Conservation (phyloP, 2,797 vertebrate species). For the Enteromius treurensis region DNA sequence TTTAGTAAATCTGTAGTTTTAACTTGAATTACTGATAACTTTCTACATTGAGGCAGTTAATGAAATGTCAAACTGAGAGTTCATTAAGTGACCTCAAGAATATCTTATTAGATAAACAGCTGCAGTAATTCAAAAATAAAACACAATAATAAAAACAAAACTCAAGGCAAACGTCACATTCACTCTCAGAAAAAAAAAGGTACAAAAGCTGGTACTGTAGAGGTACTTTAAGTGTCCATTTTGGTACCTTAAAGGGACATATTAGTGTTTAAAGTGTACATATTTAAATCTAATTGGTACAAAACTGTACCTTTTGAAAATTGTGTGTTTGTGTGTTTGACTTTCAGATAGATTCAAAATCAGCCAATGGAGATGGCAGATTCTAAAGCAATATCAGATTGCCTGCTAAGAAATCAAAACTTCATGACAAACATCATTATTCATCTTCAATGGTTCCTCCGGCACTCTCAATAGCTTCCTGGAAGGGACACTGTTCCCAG, state of each 20-base stretch:
- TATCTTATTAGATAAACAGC: constrained; percentile 22
- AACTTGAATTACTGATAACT: constrained; percentile 36
- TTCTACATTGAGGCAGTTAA: constrained; percentile 37
- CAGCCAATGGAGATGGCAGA: constrained; percentile 7
- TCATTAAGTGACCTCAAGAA: constrained; percentile 4
- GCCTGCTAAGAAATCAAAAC: constrained; percentile 28
- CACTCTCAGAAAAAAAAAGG: too few species aligned
- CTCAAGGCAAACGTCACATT: neutral
- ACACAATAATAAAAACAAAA: neutral
- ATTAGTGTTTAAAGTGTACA: too few species aligned
- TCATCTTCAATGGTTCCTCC: constrained; percentile 32
- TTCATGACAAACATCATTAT: constrained; percentile 30
- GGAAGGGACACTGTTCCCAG: constrained; percentile 22
- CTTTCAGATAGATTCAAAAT: neutral
- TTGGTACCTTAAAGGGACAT: too few species aligned
- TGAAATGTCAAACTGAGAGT: constrained; percentile 25
- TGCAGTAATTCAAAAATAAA: neutral
- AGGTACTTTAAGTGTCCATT: too few species aligned
- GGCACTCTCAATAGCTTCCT: constrained; percentile 6
- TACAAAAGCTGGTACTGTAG: too few species aligned
- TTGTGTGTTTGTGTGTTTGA: neutral
- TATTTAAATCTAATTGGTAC: too few species aligned
- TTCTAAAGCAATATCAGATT: constrained; percentile 4
- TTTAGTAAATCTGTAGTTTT: constrained; percentile 23
- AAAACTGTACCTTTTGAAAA: too few species aligned